Conservation (phyloP, 2,888 invertebrate species). For the Ophion ventricosus region DNA sequence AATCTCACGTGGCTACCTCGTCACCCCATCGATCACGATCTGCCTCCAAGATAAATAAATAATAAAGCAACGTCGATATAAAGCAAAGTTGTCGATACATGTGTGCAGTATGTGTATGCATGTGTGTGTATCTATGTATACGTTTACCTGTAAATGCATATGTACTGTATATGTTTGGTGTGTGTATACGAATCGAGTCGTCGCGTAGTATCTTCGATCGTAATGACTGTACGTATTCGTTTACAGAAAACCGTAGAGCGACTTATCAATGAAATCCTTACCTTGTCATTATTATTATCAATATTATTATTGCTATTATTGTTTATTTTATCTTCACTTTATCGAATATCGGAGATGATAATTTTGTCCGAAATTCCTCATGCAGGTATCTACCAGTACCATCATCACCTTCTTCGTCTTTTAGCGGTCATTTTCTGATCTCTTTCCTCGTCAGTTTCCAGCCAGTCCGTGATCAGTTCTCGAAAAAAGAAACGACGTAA, state of each 20-base stretch:
- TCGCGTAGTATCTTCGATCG: conserved; percentile 24
- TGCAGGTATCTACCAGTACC: too few relatives aligned
- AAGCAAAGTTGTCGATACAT: conserved; percentile 12
- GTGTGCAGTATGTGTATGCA: background rate
- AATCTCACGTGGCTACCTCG: conserved; percentile 54
- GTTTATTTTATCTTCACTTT: background rate
- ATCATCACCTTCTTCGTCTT: too few relatives aligned
- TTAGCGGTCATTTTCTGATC: too few relatives aligned
- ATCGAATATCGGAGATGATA: background rate
- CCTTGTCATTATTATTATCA: background rate
- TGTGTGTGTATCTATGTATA: too few relatives aligned
- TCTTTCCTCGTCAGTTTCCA: too few relatives aligned
- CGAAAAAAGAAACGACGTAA: too few relatives aligned
- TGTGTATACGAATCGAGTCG: conserved; percentile 22
- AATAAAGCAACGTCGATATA: conserved; percentile 54
- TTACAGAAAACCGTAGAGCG: conserved; percentile 32
- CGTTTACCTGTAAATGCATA: too few relatives aligned
- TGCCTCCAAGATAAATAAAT: conserved; percentile 57
- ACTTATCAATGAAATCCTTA: conserved; percentile 52
- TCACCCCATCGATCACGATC: conserved; percentile 63
- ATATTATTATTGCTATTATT: conserved; percentile 7
- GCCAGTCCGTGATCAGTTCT: too few relatives aligned
- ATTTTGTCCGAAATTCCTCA: too few relatives aligned
- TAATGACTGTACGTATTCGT: conserved; percentile 29
- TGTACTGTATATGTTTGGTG: background rate